Percentiles rank a stretch among this genome's conserved stretches.
phyloP scores from a whole-genome alignment of 2,113 vertebrate species.

The Henicopernis longicauda region DNA sequence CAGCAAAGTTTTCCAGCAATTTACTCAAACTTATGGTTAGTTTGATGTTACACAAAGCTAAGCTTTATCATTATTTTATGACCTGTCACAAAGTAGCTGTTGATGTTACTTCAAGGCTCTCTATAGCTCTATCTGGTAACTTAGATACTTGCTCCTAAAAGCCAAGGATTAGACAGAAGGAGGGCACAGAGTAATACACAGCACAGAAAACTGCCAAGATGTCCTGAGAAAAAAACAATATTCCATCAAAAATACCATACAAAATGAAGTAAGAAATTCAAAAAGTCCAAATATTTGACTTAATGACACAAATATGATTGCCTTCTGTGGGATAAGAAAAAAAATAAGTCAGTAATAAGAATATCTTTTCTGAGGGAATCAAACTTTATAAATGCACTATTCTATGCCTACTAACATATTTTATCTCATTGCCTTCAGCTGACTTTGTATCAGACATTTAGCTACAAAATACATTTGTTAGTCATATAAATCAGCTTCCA shows the following conservation, averaged over 20 bases:
- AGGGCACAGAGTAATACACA: background rate
- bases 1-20: background rate
- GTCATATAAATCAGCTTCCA: background rate
- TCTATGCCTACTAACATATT: background rate
- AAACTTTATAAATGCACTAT: background rate
- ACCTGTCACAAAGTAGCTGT: background rate
- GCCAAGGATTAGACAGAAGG: background rate
- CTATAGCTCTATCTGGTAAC: background rate
- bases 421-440: background rate
- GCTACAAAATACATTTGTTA: background rate
- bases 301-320: background rate
- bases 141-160: background rate
- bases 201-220: background rate
- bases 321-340: background rate
- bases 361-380: background rate
- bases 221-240: background rate
- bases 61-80: background rate
- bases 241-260: background rate
- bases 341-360: background rate
- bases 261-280: background rate
- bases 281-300: background rate
- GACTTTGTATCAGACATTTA: background rate
- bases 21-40: background rate
- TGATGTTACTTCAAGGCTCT: background rate
- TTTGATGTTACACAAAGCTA: background rate